These are phyloP conservation scores for Delia radicum DNA, from an alignment of 1,140 invertebrate genomes.

Conservation along the genomic window DNA sequence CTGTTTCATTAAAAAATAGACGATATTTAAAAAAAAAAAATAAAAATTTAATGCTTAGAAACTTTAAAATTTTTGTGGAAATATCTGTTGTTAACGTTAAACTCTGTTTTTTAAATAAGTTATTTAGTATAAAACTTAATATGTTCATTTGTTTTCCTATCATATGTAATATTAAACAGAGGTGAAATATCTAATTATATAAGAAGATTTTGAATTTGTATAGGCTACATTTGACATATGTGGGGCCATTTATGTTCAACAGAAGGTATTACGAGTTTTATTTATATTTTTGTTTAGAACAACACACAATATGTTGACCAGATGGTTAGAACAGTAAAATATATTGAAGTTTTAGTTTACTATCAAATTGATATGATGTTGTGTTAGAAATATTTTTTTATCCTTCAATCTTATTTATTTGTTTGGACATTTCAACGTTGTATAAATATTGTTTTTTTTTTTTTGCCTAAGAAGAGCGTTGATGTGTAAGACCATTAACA, in stretches of 20 bases:
- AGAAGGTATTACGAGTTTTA: background rate
- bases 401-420: constrained; percentile 14
- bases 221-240: too few species aligned
- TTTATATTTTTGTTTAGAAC: background rate
- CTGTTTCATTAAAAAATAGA: too few species aligned
- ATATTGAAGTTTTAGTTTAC: background rate
- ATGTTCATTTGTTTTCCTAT: too few species aligned
- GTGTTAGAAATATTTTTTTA: constrained; percentile 3
- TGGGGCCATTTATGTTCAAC: background rate
- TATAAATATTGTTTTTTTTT: background rate
- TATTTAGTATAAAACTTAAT: too few species aligned
- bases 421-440: constrained; percentile 2
- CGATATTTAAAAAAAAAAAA: too few species aligned
- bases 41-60: too few species aligned
- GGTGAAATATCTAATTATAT: too few species aligned
- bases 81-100: too few species aligned
- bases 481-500: constrained; percentile 18
- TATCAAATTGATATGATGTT: constrained; percentile 12
- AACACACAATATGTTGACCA: background rate
- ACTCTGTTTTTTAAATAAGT: too few species aligned
- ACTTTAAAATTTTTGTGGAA: too few species aligned
- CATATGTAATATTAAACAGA: too few species aligned
- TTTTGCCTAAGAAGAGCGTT: background rate
- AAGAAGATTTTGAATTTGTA: too few species aligned
- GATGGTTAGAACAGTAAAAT: background rate